Percentiles rank a stretch among this genome's conserved stretches.
phyloP scores from a whole-genome alignment of 2,797 vertebrate species.

The Galaxias olidus region DNA sequence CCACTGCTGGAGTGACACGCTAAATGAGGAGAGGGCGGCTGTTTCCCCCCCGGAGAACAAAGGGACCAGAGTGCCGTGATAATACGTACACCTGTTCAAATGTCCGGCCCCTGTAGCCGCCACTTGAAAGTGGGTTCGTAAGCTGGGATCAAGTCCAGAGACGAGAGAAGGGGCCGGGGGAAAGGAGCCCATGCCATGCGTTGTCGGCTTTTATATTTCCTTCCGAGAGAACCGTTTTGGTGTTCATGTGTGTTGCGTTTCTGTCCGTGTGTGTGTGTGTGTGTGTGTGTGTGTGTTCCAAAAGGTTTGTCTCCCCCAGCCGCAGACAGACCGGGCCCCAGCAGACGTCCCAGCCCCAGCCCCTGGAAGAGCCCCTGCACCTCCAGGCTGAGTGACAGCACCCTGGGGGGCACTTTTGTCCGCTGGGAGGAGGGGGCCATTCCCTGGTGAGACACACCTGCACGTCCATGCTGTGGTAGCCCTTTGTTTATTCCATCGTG shows the following conservation, averaged over 20 bases:
- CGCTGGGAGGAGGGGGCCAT: slow-evolving; percentile 89
- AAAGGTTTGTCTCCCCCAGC: slow-evolving; percentile 18
- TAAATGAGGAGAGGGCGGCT: slow-evolving; percentile 37
- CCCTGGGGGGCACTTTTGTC: slow-evolving; percentile 68
- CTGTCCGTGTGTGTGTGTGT: slow-evolving; percentile 12
- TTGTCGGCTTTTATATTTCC: neutral
- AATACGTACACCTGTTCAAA: slow-evolving; percentile 48
- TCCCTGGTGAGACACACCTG: slow-evolving; percentile 81
- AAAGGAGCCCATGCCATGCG: slow-evolving; percentile 7
- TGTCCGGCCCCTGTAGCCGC: slow-evolving; percentile 16
- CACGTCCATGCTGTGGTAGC: neutral
- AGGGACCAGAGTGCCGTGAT: slow-evolving; percentile 35
- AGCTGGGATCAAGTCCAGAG: slow-evolving; percentile 48
- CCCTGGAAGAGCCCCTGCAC: slow-evolving; percentile 62
- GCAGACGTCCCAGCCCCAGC: slow-evolving; percentile 35
- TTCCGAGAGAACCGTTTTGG: neutral
- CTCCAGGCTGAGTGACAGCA: slow-evolving; percentile 76
- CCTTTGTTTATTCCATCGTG: neutral
- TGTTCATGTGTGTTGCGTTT: slow-evolving; percentile 22
- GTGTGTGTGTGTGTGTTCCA: slow-evolving; percentile 26
- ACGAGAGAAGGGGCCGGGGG: slow-evolving; percentile 20
- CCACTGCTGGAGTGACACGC: slow-evolving; percentile 37
- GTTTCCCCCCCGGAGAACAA: slow-evolving; percentile 26
- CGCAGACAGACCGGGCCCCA: slow-evolving; percentile 27
- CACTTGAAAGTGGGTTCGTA: slow-evolving; percentile 50